Evolutionary conservation across 1,140 invertebrate genomes (phyloP).

Genomic region (Antheraea mylitta): DNA sequence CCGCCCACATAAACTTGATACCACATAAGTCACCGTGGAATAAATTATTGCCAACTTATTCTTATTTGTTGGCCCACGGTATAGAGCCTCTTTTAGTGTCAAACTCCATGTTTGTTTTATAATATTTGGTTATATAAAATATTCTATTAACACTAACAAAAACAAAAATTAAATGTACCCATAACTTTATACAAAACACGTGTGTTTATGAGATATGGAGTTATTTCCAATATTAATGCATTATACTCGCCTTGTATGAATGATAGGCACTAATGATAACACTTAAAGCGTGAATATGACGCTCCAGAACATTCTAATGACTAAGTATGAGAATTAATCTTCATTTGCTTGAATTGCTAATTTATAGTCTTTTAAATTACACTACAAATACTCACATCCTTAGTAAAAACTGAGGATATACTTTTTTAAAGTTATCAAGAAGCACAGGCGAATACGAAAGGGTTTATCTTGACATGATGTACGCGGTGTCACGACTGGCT

Average conservation of each 20-base stretch:
- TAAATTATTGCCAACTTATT: slow-evolving; percentile 66
- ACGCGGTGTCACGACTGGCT: slow-evolving; percentile 61
- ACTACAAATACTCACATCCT: not conserved
- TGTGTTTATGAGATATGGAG: no score
- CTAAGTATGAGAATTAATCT: not conserved
- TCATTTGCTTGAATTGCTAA: not conserved
- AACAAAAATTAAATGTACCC: no score
- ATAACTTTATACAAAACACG: no score
- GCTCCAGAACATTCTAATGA: not conserved
- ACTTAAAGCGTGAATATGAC: not conserved
- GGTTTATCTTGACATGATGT: slow-evolving; percentile 65
- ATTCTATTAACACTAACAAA: no score
- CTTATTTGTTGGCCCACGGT: slow-evolving; percentile 40
- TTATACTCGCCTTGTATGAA: no score
- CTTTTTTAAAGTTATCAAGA: slow-evolving; percentile 22
- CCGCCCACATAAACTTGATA: slow-evolving; percentile 62
- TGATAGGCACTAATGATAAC: no score
- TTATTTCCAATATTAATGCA: no score
- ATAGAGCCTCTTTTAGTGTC: slow-evolving; percentile 48
- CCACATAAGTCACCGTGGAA: slow-evolving; percentile 66
- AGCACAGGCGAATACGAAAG: slow-evolving; percentile 49
- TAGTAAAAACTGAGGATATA: not conserved
- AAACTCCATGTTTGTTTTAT: slow-evolving; percentile 13
- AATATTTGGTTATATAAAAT: not conserved
- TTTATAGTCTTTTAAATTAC: not conserved